A percentile compares a stretch with the other conserved stretches of the same genome.
Evolutionary conservation across 2,888 invertebrate species (phyloP).

Genomic region (Sylvicola cinctus): DNA sequence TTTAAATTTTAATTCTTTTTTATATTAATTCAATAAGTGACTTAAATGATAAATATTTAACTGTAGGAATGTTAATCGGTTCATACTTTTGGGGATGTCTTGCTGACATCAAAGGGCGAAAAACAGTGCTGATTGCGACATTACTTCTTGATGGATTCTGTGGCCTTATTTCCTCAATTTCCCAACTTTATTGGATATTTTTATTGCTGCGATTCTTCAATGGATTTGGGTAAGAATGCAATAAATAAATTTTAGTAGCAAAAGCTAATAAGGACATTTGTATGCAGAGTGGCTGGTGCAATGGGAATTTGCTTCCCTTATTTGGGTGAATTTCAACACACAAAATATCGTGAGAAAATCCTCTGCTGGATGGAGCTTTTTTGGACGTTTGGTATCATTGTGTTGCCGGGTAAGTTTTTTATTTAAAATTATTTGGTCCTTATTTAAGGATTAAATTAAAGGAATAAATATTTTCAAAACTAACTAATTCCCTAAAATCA

Average conservation of each 20-base stretch:
- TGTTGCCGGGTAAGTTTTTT: conserved; percentile 36
- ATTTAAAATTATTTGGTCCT: not conserved
- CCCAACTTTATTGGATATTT: conserved; percentile 51
- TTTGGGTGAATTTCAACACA: conserved; percentile 62
- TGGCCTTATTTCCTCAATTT: conserved; percentile 50
- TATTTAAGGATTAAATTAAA: not conserved
- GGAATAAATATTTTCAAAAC: conserved; percentile 1
- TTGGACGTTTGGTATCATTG: conserved; percentile 61
- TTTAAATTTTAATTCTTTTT: too few species aligned
- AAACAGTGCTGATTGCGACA: conserved; percentile 48
- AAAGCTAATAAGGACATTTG: conserved; percentile 7
- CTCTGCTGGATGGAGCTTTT: conserved; percentile 74
- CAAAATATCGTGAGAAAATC: conserved; percentile 57
- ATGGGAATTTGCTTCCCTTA: conserved; percentile 70
- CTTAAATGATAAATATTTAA: conserved; percentile 2
- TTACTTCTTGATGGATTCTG: conserved; percentile 51
- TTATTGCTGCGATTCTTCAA: conserved; percentile 52
- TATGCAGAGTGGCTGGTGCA: conserved; percentile 48
- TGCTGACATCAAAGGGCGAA: conserved; percentile 65
- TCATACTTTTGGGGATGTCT: conserved; percentile 72
- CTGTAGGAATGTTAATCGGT: conserved; percentile 56
- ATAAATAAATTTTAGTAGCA: not conserved
- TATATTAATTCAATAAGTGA: not conserved
- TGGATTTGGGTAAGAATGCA: conserved; percentile 51
- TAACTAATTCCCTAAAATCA: not conserved